Percentiles rank a stretch among this genome's conserved stretches.
Evolutionary conservation across 2,113 vertebrate genomes (phyloP).

Genomic region (Atrichornis clamosus): DNA sequence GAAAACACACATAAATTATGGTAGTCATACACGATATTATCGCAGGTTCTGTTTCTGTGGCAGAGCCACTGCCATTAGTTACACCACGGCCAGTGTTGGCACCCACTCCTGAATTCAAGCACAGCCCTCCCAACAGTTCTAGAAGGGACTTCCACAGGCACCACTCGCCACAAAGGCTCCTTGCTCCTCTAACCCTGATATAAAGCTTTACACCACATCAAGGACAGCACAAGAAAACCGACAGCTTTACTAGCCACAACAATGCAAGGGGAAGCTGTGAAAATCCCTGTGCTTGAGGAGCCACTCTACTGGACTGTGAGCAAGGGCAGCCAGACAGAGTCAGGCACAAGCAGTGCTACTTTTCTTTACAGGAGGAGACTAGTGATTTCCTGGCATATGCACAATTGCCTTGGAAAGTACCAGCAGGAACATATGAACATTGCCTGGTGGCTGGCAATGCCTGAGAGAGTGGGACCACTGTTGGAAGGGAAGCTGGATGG

Average conservation of each 20-base stretch:
- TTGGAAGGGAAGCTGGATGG: background rate
- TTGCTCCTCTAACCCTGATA: background rate
- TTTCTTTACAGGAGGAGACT: background rate
- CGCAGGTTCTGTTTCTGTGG: background rate
- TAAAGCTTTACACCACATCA: background rate
- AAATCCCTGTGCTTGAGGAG: background rate
- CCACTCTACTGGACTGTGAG: background rate
- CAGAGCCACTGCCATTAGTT: background rate
- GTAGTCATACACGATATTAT: background rate
- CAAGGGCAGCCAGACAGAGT: background rate
- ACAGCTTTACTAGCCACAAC: background rate
- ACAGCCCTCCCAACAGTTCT: background rate
- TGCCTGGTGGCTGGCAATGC: background rate
- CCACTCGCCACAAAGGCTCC: background rate
- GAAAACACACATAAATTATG: background rate
- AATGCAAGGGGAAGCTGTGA: background rate
- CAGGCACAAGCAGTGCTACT: background rate
- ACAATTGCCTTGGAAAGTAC: background rate
- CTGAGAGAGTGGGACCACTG: rapidly evolving
- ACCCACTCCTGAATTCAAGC: background rate
- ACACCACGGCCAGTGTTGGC: background rate
- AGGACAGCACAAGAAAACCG: background rate
- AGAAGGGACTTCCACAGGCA: rapidly evolving
- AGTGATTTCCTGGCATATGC: background rate
- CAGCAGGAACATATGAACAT: background rate